These are phyloP conservation scores for Rhagoletis zephyria DNA, from an alignment of 1,140 invertebrate genomes.

Conservation along the genomic window DNA sequence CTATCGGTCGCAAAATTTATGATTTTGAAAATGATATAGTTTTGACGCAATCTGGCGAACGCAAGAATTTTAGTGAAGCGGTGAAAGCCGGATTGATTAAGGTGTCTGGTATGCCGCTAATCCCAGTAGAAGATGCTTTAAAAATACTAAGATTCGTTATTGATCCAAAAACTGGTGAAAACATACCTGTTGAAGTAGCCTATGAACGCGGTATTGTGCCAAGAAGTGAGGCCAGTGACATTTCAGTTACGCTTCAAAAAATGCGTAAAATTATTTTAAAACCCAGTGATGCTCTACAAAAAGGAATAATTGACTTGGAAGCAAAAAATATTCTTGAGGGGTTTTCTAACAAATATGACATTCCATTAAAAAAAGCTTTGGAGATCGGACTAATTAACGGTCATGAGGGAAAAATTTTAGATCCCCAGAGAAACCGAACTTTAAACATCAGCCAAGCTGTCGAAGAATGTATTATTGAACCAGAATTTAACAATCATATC, in stretches of 20 bases:
- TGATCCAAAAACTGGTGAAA: conserved; percentile 84
- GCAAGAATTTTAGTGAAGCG: conserved; percentile 82
- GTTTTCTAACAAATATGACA: conserved; percentile 76
- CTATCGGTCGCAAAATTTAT: conserved; percentile 83
- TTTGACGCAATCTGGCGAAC: conserved; percentile 78
- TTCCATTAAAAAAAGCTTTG: conserved; percentile 85
- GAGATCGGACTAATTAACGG: conserved; percentile 83
- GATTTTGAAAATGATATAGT: conserved; percentile 83
- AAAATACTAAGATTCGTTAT: conserved; percentile 78
- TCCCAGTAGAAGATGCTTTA: conserved; percentile 77
- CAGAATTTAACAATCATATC: conserved; percentile 82
- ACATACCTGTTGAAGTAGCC: conserved; percentile 85
- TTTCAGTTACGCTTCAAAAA: conserved; percentile 83
- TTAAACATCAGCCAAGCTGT: conserved; percentile 89
- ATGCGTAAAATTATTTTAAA: conserved; percentile 83
- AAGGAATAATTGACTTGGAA: conserved; percentile 82
- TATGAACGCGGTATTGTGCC: conserved; percentile 83
- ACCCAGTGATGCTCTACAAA: conserved; percentile 81
- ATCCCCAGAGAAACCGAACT: conserved; percentile 85
- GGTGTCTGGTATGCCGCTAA: conserved; percentile 81
- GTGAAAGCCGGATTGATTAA: conserved; percentile 82
- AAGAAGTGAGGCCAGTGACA: conserved; percentile 72
- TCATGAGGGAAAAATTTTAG: conserved; percentile 84
- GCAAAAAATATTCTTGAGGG: conserved; percentile 82
- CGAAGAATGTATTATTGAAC: conserved; percentile 87